Evolutionary conservation across 1,140 invertebrate species (phyloP).

Genomic region (Olivierus martensii): DNA sequence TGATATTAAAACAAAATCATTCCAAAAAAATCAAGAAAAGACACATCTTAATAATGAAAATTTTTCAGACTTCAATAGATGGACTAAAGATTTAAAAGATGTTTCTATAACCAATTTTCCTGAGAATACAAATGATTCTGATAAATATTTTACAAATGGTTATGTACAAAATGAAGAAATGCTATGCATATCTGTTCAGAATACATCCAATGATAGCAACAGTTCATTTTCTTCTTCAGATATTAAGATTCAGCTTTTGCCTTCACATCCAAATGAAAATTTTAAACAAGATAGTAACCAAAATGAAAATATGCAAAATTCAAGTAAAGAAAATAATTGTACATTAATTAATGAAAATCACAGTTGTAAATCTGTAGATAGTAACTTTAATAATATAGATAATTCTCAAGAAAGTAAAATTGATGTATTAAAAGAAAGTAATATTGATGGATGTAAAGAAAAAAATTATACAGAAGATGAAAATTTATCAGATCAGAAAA

Average conservation of each 20-base stretch:
- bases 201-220: background rate
- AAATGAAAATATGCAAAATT: slow-evolving; percentile 15
- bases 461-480: no score
- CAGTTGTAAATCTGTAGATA: no score
- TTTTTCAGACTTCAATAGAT: slow-evolving; percentile 5
- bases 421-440: no score
- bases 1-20: no score
- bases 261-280: background rate
- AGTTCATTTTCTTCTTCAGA: background rate
- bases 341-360: no score
- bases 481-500: no score
- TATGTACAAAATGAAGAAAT: slow-evolving; percentile 2
- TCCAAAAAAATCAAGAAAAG: no score
- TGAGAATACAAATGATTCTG: background rate
- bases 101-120: background rate
- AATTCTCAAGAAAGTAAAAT: no score
- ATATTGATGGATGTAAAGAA: no score
- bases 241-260: slow-evolving; percentile 1
- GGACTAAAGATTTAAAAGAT: slow-evolving; percentile 1
- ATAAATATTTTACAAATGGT: background rate
- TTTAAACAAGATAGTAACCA: background rate
- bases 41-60: background rate
- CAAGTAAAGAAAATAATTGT: no score
- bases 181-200: background rate
- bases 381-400: no score